phyloP scores from a whole-genome alignment of 2,113 vertebrate genomes.

The Phylloscopus whistleri region DNA sequence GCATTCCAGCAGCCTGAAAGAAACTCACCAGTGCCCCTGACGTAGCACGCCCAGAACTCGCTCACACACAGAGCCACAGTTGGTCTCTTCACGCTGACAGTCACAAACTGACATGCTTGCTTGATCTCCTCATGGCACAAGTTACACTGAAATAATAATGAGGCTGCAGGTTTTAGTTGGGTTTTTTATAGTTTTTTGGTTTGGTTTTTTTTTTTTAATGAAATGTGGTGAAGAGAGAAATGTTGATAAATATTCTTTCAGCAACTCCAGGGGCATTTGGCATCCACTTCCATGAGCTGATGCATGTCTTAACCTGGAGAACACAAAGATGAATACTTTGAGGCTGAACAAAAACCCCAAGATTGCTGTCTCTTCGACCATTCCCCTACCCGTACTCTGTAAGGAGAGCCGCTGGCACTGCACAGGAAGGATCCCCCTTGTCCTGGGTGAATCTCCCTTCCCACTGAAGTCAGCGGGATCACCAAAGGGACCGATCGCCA shows the following conservation, averaged over 20 bases:
- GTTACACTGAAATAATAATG: slow-evolving; percentile 67
- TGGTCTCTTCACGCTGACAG: slow-evolving; percentile 33
- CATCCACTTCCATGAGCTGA: background rate
- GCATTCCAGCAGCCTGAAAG: slow-evolving; percentile 59
- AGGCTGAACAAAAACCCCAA: background rate
- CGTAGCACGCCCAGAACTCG: background rate
- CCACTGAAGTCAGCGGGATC: background rate
- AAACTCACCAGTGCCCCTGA: slow-evolving; percentile 47
- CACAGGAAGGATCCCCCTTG: background rate
- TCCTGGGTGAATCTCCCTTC: background rate
- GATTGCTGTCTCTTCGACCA: fast-evolving
- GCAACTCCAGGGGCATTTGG: background rate
- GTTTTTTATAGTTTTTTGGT: background rate
- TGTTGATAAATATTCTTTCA: background rate
- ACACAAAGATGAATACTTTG: background rate
- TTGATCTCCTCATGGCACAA: slow-evolving; percentile 67
- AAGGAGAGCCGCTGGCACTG: background rate
- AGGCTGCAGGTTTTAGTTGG: background rate
- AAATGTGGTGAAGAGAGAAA: background rate
- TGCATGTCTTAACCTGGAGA: background rate
- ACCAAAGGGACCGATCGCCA: fast-evolving
- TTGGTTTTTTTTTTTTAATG: background rate
- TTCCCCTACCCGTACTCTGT: too few species aligned
- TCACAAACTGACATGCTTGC: slow-evolving; percentile 24
- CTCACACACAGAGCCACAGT: slow-evolving; percentile 13